Evolutionary conservation across 2,113 vertebrate species (phyloP), one percentile per base, ranked within the genome.

Genomic region (Ciconia stormi): DNA sequence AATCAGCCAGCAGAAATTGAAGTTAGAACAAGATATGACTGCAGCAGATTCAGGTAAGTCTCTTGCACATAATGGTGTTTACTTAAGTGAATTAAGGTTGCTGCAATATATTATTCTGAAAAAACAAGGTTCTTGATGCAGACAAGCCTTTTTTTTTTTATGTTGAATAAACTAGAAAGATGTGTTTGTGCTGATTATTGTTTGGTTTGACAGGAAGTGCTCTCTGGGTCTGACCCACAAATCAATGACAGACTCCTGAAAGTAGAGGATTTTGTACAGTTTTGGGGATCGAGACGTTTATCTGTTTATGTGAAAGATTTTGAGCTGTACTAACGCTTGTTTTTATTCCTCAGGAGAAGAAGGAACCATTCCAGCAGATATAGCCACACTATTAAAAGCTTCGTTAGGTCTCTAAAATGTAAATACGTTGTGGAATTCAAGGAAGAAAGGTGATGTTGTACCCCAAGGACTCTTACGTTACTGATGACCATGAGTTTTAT

Each of bases 21-120:
- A 99, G 94, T 98, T 99, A 93, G 99, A 99, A 77, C 99, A 99
- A 97, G 99, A 99, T 94, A 99, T 99, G 99, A 99, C 99, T 12
- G 97, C 99, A 69, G 91, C 98, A 85, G 99, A 99, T 93, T 94
- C 98, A 82, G 99, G 99, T 99, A 95, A 98, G 98, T 72, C 81
- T 73, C 36, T 79, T 82, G 25, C 16, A 22, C 16, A 0, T 49
- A 27, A 16, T 30, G 7, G 16, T 25, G 32, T 40, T 17, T 15
- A 10, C 27, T 63, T 47, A 10, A 34, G 13, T 47, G 67, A 69
- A 16, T 56, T 55, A 44, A 82, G 40, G 34, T 70, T 76, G 27
- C 63, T 84, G 21, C 62, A 72, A 2, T 36, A 4, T 38, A 11
- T 71, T 53, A 32, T 26, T 79, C 30, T 63, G 61, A 19, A 59